Conservation (phyloP, 2,113 vertebrate genomes). For the Ondatra zibethicus region DNA sequence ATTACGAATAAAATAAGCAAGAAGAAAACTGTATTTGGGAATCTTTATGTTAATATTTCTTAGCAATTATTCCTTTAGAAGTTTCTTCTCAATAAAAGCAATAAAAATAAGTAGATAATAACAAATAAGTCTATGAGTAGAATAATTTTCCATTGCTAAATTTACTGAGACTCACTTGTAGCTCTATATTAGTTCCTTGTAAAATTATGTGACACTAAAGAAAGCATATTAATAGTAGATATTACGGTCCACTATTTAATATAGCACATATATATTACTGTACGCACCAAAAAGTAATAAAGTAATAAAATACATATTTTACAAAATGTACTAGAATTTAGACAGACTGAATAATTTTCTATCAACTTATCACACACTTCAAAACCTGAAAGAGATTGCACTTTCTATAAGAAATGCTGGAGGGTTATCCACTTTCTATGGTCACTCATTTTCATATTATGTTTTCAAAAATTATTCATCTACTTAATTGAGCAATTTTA, state of each 20-base stretch:
- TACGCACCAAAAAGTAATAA: not conserved
- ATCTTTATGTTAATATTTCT: not conserved
- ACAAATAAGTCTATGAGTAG: not conserved
- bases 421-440: constrained; percentile 61
- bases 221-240: not conserved
- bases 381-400: constrained; percentile 52
- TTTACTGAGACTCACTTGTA: constrained; percentile 24
- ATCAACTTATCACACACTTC: constrained; percentile 41
- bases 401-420: constrained; percentile 57
- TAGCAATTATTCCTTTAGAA: not conserved
- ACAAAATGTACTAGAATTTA: constrained; percentile 60
- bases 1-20: not conserved
- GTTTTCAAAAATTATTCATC: constrained; percentile 69
- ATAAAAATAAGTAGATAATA: not conserved
- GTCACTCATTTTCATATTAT: constrained; percentile 73
- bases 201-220: constrained; percentile 1
- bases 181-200: not conserved
- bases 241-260: not conserved
- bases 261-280: not conserved
- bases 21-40: not conserved
- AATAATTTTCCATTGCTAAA: not conserved
- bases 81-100: not conserved
- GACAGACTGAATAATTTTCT: constrained; percentile 70
- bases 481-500: constrained; percentile 72
- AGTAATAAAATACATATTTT: constrained; percentile 59